Evolutionary conservation across 1,140 invertebrate species (phyloP), one percentile per base, ranked within the genome.

Genomic region (Heliconius nattereri): DNA sequence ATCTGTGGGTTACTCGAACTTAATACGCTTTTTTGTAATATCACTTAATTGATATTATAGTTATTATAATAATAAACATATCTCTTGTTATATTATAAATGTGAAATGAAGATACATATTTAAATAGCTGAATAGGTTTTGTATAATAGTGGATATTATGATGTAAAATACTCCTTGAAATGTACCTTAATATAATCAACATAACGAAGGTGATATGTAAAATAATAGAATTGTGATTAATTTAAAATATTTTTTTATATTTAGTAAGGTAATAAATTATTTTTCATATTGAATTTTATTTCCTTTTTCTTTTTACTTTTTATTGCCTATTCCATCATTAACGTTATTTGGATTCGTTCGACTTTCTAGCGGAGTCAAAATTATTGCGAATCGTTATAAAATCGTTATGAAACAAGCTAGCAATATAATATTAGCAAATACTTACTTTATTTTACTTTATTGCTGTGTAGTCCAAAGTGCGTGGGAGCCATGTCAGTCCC

Each of bases 211-310:
- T 83, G 81, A 86, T 89, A 85, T 86, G 81, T 86, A 78, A 81
- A 79, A 80, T 85, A 84, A 84, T 84, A 83, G 83, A 78, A 87
- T 84, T 86, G 85, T 88, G 86, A 83, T 86, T 84, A 75, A 77
- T 78, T 85, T 84, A 77, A 81, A 82, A 78, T 85, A 84, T 78
- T 85, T 89, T 66, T 90, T 90, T 89, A 87, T 90, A 89, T 85
- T 84, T 88, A 90, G 86, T 85, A 70, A 83, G 78, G 72, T 82
- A 89, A 87, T 89, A 88, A 90, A 88, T 88, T 87, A 88, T 89
- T 90, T 89, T 88, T 88, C 87, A 86, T 85, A 88, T 87, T 87
- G 85, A 87, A 73, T 66, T 73, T 9, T 60, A 23, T 76, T 57
- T 80, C 45, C 35, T 70, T 79, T 32, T 23, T 70, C 6, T 66